These are phyloP conservation scores for Ectemnius cavifrons DNA, from an alignment of 2,888 invertebrate genomes.

Conservation along the genomic window DNA sequence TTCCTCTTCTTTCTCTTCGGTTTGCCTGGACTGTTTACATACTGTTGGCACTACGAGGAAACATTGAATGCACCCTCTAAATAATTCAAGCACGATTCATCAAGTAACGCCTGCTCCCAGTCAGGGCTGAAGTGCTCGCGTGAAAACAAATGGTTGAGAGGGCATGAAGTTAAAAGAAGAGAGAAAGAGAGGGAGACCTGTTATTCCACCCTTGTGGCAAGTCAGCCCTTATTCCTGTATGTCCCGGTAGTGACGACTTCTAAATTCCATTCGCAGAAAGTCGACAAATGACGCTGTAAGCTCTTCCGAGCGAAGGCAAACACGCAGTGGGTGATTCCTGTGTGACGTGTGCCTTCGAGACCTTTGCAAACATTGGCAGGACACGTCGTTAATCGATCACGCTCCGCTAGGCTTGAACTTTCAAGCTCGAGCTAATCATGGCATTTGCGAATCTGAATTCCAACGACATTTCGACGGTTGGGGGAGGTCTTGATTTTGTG, in stretches of 20 bases:
- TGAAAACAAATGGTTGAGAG: slow-evolving; percentile 29
- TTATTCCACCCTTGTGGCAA: background rate
- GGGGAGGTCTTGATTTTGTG: no score
- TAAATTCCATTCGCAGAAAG: background rate
- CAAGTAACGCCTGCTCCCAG: slow-evolving; percentile 30
- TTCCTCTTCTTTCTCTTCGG: no score
- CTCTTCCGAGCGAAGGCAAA: background rate
- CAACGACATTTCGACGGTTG: background rate
- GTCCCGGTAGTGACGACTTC: background rate
- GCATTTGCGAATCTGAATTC: background rate
- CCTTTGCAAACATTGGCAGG: slow-evolving; percentile 5
- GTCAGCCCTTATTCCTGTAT: background rate
- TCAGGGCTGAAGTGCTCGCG: slow-evolving; percentile 18
- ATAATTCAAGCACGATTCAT: slow-evolving; percentile 45
- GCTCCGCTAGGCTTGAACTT: background rate
- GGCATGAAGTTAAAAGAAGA: no score
- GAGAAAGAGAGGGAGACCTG: background rate
- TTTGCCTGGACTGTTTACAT: background rate
- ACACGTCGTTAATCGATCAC: slow-evolving; percentile 6
- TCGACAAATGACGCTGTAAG: background rate
- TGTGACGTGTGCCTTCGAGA: background rate
- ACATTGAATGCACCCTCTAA: slow-evolving; percentile 26
- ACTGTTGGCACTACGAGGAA: background rate
- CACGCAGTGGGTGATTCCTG: background rate
- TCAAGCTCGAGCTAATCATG: background rate